These are phyloP conservation scores for Eupithecia centaureata DNA, from an alignment of 2,888 invertebrate genomes.

Conservation along the genomic window DNA sequence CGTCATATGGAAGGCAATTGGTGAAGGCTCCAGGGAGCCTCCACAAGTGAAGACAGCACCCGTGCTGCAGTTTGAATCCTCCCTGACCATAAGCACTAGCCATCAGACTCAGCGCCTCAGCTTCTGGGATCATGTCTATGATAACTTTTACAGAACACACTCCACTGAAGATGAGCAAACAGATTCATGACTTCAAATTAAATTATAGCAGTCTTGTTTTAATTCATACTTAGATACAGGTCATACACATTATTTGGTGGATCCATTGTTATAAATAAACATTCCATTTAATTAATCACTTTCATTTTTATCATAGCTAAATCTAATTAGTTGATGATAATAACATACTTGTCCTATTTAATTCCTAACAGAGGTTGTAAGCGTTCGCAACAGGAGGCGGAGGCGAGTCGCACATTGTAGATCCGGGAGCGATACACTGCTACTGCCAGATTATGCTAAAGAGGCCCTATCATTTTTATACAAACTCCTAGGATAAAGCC, in stretches of 20 bases:
- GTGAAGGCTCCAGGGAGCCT: conserved; percentile 36
- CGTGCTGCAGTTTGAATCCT: conserved; percentile 52
- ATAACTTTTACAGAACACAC: conserved; percentile 60
- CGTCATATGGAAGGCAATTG: conserved; percentile 65
- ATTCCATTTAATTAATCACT: not conserved
- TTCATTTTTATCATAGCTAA: not conserved
- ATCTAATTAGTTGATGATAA: not conserved
- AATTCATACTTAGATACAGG: no score
- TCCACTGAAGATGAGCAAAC: conserved; percentile 31
- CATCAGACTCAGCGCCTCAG: conserved; percentile 52
- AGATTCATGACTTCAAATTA: not conserved
- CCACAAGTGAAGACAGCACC: conserved; percentile 50
- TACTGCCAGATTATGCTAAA: not conserved
- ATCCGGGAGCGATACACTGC: conserved; percentile 32
- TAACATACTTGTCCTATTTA: not conserved
- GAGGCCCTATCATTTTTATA: not conserved
- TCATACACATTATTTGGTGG: no score
- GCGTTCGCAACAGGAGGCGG: conserved; percentile 26
- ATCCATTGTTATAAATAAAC: not conserved
- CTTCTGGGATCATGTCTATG: conserved; percentile 73
- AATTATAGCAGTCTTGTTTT: not conserved
- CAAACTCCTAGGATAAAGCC: not conserved
- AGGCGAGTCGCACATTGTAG: conserved; percentile 28
- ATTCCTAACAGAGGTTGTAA: conserved; percentile 27
- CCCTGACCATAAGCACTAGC: conserved; percentile 47